Conservation (phyloP, 2,797 vertebrate genomes). For the Semaprochilodus insignis region DNA sequence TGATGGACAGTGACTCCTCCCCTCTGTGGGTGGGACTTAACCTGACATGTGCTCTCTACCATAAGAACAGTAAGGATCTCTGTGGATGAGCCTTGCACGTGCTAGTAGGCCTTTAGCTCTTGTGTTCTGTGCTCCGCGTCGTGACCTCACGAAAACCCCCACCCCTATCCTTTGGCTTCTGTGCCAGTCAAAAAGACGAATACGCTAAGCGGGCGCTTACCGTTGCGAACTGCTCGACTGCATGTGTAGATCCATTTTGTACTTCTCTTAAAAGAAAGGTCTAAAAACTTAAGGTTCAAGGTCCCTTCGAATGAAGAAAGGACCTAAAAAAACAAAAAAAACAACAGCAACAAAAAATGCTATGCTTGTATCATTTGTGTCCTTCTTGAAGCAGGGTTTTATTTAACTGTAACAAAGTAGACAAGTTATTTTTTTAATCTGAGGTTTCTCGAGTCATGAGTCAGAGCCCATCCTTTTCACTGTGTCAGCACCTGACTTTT, state of each 20-base stretch:
- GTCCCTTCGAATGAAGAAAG: constrained; percentile 70
- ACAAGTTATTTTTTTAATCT: constrained; percentile 46
- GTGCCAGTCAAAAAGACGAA: constrained; percentile 42
- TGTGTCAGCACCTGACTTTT: constrained; percentile 76
- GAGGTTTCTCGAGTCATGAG: constrained; percentile 19
- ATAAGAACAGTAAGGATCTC: constrained; percentile 34
- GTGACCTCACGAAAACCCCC: constrained; percentile 64
- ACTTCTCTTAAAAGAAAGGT: constrained; percentile 38
- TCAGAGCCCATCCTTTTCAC: constrained; percentile 61
- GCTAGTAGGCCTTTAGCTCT: constrained; percentile 63
- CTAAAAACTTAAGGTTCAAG: constrained; percentile 24
- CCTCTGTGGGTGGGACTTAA: constrained; percentile 23
- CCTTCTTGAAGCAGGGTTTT: constrained; percentile 68
- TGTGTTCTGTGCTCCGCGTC: constrained; percentile 66
- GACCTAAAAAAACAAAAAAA: constrained; percentile 61
- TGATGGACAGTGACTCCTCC: constrained; percentile 43
- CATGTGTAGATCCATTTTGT: constrained; percentile 46
- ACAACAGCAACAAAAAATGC: constrained; percentile 40
- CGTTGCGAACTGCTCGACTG: constrained; percentile 23
- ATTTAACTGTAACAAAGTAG: constrained; percentile 66
- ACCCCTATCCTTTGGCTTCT: constrained; percentile 36
- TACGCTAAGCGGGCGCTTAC: constrained; percentile 62
- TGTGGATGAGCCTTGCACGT: constrained; percentile 72
- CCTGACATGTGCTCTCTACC: constrained; percentile 5
- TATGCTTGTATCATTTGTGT: constrained; percentile 62